A percentile compares a stretch with the other conserved stretches of the same genome.
These are phyloP conservation scores for Dipodomys merriami DNA, from an alignment of 2,113 vertebrate genomes.

Conservation along the genomic window DNA sequence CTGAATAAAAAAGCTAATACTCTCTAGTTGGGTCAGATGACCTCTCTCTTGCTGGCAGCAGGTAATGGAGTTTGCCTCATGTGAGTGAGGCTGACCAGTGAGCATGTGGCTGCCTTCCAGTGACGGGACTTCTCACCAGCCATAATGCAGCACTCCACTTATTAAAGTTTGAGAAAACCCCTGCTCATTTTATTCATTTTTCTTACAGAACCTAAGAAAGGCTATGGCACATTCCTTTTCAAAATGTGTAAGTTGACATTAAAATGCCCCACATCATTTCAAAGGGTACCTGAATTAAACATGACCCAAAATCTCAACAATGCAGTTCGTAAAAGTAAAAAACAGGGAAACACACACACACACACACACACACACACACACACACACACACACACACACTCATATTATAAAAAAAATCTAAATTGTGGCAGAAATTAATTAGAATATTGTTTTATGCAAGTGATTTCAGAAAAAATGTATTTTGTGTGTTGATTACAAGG, in stretches of 20 bases:
- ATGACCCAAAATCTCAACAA: neutral
- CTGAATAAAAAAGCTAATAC: slow-evolving; percentile 66
- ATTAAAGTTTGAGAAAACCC: slow-evolving; percentile 46
- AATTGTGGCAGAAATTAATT: neutral
- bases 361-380: neutral
- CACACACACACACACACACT: neutral
- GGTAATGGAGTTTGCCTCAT: slow-evolving; percentile 61
- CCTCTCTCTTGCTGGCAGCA: slow-evolving; percentile 62
- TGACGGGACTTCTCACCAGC: neutral
- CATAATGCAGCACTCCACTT: slow-evolving; percentile 17
- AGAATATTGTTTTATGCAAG: neutral
- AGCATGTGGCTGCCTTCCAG: neutral
- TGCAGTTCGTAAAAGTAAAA: slow-evolving; percentile 54
- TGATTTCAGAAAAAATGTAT: slow-evolving; percentile 42
- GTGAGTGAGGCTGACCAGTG: slow-evolving; percentile 54
- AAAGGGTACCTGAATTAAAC: slow-evolving; percentile 31
- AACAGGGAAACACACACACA: neutral
- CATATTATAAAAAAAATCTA: slow-evolving; percentile 5
- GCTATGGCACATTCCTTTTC: neutral
- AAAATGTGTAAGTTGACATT: slow-evolving; percentile 10
- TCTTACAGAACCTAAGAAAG: slow-evolving; percentile 21
- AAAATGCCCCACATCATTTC: slow-evolving; percentile 19
- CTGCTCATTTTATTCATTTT: slow-evolving; percentile 60
- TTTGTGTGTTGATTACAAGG: neutral
- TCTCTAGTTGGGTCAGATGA: slow-evolving; percentile 60